Conservation (phyloP, 1,140 invertebrate species). For the Philotrypesis tridentata region DNA sequence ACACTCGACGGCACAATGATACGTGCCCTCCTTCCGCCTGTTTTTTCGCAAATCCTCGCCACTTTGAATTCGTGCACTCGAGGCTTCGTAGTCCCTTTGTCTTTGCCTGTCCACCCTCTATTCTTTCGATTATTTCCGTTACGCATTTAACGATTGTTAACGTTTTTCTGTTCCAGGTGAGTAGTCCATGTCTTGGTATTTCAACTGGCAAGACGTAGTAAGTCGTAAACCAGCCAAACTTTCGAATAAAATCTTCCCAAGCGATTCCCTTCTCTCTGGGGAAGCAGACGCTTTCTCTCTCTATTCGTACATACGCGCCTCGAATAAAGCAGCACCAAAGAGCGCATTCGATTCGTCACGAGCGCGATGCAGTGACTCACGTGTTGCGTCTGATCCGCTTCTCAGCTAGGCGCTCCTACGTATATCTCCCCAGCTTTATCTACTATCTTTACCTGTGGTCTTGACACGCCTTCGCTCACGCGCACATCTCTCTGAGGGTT, state of each 20-base stretch:
- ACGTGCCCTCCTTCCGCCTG: slow-evolving; percentile 52
- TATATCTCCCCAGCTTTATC: background rate
- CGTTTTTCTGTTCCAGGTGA: slow-evolving; percentile 23
- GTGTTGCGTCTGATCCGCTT: slow-evolving; percentile 4
- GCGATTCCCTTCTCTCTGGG: background rate
- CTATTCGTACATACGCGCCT: background rate
- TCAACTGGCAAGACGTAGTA: background rate
- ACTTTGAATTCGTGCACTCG: slow-evolving; percentile 23
- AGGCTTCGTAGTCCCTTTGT: background rate
- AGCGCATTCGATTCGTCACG: background rate
- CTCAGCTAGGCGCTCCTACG: background rate
- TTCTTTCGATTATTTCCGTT: background rate
- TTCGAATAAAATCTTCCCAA: background rate
- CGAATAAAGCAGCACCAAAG: background rate
- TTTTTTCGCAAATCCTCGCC: slow-evolving; percentile 4
- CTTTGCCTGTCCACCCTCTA: background rate
- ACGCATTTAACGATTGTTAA: background rate
- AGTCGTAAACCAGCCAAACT: background rate
- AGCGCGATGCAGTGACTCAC: background rate
- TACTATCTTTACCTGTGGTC: background rate
- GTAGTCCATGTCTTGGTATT: background rate
- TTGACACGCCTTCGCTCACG: background rate
- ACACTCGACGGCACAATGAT: slow-evolving; percentile 62
- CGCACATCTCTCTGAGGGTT: background rate
- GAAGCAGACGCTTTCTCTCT: background rate